These are phyloP conservation scores for Chaunax sp. DNA, from an alignment of 2,797 vertebrate species.

Conservation along the genomic window DNA sequence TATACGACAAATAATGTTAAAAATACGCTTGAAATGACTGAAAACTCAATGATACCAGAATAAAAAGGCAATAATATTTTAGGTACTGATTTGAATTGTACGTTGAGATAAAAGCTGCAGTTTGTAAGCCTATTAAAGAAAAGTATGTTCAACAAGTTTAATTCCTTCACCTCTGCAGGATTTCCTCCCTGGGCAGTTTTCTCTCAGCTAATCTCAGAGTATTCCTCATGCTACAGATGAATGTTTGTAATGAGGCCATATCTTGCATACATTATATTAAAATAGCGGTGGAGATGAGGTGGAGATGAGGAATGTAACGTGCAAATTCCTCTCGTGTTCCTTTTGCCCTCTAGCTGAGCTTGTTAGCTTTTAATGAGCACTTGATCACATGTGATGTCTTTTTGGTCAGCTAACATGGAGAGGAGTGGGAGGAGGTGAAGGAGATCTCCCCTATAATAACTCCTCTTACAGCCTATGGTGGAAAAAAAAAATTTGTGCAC, in stretches of 20 bases:
- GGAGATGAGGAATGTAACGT: conserved; percentile 2
- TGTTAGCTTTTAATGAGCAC: conserved; percentile 59
- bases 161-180: neutral
- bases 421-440: conserved; percentile 37
- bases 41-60: no score
- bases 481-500: neutral
- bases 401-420: conserved; percentile 26
- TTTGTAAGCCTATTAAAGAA: no score
- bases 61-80: no score
- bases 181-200: conserved; percentile 1
- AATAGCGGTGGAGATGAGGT: conserved; percentile 28
- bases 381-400: conserved; percentile 38
- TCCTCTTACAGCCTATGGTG: conserved; percentile 4
- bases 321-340: conserved; percentile 17
- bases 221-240: conserved; percentile 49
- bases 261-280: conserved; percentile 59
- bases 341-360: conserved; percentile 39
- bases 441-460: conserved; percentile 42
- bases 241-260: conserved; percentile 50
- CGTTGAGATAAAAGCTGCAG: no score
- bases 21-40: no score
- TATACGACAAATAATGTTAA: no score
- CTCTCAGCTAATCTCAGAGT: conserved; percentile 2
- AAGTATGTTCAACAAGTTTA: neutral
- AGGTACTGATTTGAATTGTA: no score